Conservation (phyloP, 1,140 invertebrate genomes). For the Drosophila prosaltans region DNA sequence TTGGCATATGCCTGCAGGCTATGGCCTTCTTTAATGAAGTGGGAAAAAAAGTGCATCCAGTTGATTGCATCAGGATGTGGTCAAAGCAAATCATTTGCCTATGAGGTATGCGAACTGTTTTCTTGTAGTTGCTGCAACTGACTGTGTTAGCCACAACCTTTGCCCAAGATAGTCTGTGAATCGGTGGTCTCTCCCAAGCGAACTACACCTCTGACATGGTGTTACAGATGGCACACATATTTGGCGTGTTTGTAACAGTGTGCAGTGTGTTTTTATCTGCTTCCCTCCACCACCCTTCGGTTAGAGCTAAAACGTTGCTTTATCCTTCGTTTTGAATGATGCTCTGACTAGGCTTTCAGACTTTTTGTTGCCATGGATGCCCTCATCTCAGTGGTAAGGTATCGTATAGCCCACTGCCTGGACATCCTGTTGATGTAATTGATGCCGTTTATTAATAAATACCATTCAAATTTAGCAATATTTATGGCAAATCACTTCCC, state of each 20-base stretch:
- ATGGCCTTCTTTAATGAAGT: background rate
- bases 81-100: background rate
- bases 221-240: background rate
- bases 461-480: background rate
- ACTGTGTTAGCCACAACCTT: background rate
- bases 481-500: background rate
- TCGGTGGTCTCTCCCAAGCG: background rate
- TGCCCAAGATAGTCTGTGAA: background rate
- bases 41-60: background rate
- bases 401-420: no score
- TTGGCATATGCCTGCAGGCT: background rate
- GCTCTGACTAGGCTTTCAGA: no score
- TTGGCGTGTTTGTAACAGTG: background rate
- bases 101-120: background rate
- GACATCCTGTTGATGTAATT: background rate
- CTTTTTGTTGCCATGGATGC: background rate
- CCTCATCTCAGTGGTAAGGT: background rate
- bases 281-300: no score
- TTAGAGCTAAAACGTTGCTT: no score
- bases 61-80: slow-evolving; percentile 3
- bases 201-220: background rate
- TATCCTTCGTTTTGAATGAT: no score
- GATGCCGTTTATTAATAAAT: background rate
- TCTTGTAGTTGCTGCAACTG: background rate
- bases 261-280: background rate